Percentiles rank a stretch among this genome's conserved stretches.
phyloP scores from a whole-genome alignment of 1,140 invertebrate genomes.

The Magallana angulata region DNA sequence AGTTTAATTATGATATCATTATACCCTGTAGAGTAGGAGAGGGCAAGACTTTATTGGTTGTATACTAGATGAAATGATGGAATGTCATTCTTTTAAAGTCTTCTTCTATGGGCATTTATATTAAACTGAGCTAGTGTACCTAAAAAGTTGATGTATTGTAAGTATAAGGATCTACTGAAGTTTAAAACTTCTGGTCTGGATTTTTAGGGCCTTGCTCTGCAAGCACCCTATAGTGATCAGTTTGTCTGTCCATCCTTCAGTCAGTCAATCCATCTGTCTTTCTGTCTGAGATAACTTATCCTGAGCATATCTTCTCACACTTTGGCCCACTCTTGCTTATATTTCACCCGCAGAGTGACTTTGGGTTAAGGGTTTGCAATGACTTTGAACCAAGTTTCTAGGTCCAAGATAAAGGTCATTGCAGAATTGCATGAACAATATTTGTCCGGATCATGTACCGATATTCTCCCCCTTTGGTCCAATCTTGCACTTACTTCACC shows the following conservation, averaged over 20 bases:
- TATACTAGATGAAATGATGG: no score
- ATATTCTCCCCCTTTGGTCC: background rate
- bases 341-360: background rate
- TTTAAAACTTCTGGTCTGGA: background rate
- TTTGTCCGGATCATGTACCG: background rate
- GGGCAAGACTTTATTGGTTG: no score
- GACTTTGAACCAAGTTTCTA: conserved; percentile 15
- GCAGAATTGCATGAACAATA: background rate
- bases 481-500: background rate
- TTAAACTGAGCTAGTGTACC: no score
- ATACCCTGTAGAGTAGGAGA: no score
- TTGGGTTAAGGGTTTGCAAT: background rate
- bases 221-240: background rate
- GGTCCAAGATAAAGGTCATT: background rate
- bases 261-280: background rate
- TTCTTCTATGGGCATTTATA: no score
- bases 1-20: no score
- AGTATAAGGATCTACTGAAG: background rate
- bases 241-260: background rate
- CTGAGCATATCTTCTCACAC: background rate
- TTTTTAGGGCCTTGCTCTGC: background rate
- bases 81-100: no score
- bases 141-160: no score
- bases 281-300: background rate
- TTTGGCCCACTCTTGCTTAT: background rate